These are phyloP conservation scores for Jacana jacana DNA, from an alignment of 2,113 vertebrate genomes.

Conservation along the genomic window DNA sequence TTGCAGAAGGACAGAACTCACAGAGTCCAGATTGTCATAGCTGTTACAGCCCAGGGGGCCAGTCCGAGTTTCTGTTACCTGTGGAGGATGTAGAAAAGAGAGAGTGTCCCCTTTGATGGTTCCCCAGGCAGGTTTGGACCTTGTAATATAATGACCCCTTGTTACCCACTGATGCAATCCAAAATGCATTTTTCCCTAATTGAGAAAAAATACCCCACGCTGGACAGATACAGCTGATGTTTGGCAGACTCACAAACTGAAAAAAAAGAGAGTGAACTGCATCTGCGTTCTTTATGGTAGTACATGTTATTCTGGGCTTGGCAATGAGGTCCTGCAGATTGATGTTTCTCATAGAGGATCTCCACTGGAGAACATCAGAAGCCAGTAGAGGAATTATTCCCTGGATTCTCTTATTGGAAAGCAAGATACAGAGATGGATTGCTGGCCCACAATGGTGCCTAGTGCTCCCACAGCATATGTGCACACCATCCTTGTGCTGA, in stretches of 20 bases:
- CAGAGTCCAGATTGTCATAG: conserved; percentile 99
- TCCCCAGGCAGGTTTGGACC: not conserved
- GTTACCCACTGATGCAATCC: not conserved
- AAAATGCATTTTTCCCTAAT: not conserved
- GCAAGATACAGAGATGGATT: not conserved
- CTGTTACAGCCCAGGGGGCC: conserved; percentile 98
- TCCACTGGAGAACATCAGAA: conserved; percentile 1
- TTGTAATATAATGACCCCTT: not conserved
- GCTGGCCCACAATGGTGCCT: not conserved
- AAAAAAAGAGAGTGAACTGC: not conserved
- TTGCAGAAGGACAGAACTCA: conserved; percentile 98
- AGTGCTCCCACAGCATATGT: not conserved
- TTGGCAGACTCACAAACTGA: not conserved
- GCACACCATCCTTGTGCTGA: not conserved
- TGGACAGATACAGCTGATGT: not conserved
- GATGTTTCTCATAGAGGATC: not conserved
- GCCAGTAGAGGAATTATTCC: conserved; percentile 13
- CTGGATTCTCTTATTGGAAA: not conserved
- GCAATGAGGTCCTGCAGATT: not conserved
- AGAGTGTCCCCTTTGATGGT: not conserved
- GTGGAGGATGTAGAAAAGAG: not conserved
- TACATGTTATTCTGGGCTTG: not conserved
- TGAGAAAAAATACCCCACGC: not conserved
- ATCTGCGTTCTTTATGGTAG: not conserved
- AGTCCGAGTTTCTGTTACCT: conserved; percentile 98